Evolutionary conservation across 2,113 vertebrate genomes (phyloP), one percentile per base, ranked within the genome.

Genomic region (Papio anubis): DNA sequence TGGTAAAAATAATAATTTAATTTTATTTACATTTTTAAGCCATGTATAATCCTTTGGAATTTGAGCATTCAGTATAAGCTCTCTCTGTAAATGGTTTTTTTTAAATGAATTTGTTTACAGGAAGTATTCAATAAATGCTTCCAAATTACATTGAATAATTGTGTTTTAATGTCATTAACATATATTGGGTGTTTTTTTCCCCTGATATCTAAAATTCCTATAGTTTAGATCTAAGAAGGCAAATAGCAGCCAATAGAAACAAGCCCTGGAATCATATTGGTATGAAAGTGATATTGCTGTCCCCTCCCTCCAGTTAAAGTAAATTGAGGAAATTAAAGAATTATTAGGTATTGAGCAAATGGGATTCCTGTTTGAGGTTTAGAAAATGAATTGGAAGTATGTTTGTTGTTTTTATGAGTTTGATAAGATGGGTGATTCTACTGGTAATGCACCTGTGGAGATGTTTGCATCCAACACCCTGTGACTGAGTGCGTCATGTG

Each of bases 321-420:
- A 91, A n/a, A 81, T 89, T 20, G 72, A 95, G 27, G 20, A 73
- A 79, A 48, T 52, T 88, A 61, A 83, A 16, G 75, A 96, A 96
- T 90, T 52, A 82, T 80, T 57, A 91, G 21, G 0, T 64, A 40
- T 82, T 72, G 30, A 76, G 32, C 18, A 57, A 85, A 27, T 66
- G 6, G 52, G 59, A 21, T 90, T 96, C 87, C 68, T 43, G 20
- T 89, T 87, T 90, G 32, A 35, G 27, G 83, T 76, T 94, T 72
- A 57, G 57, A 68, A 88, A 79, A 55, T 40, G 17, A 55, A 43
- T 30, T 68, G 23, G 21, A 92, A 20, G 11, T 78, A 40, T 73
- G 40, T 61, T 55, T 94, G 43, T 16, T 35, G 27, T 90, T 90
- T 76, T 21, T n/a, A 8, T 43, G 43, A 79, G 4, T 85, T 79